Conservation (phyloP, 2,797 vertebrate genomes). For the Anas acuta region DNA sequence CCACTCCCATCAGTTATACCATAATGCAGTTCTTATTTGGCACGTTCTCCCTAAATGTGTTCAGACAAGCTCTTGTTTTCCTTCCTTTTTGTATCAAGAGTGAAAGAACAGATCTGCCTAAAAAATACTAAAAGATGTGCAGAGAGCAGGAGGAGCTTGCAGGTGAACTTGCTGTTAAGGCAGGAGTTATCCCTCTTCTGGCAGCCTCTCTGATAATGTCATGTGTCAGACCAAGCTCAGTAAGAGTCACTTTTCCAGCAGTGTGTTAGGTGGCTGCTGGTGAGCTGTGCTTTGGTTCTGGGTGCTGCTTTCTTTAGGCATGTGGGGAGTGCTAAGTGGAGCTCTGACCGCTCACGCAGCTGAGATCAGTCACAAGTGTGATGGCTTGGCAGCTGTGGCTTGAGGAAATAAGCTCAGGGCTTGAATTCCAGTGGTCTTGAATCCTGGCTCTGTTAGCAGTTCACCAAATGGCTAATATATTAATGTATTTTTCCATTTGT, state of each 20-base stretch:
- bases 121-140: neutral
- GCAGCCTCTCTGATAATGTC: neutral
- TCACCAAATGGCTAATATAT: neutral
- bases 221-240: neutral
- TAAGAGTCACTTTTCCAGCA: fast-evolving
- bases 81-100: neutral
- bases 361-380: neutral
- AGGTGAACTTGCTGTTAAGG: neutral
- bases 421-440: neutral
- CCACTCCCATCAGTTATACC: neutral
- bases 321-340: neutral
- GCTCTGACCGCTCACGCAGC: neutral
- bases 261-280: neutral
- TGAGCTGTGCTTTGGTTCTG: neutral
- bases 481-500: neutral
- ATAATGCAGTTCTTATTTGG: neutral
- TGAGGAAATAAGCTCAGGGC: neutral
- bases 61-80: neutral
- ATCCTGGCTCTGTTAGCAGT: neutral
- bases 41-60: neutral
- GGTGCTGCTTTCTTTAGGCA: fast-evolving
- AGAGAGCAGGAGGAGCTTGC: neutral
- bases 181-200: neutral
- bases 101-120: neutral
- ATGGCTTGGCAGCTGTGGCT: neutral